Conservation (phyloP, 2,888 invertebrate species). For the Tipula helvola region DNA sequence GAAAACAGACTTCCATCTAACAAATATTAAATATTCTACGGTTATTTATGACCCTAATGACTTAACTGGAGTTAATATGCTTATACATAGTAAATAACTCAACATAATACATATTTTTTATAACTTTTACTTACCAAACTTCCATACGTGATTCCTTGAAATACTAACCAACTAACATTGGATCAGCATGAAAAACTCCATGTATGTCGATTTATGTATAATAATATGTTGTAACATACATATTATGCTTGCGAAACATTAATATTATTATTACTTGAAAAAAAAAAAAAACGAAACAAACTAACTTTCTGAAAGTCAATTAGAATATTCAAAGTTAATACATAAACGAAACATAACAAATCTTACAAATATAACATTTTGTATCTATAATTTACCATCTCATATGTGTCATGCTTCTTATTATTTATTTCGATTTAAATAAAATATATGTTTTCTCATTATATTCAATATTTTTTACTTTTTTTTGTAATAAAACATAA, state of each 20-base stretch:
- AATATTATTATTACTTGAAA: not conserved
- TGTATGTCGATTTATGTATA: not conserved
- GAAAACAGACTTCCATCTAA: no score
- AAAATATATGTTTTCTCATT: not conserved
- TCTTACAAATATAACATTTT: not conserved
- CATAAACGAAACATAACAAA: not conserved
- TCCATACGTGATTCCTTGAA: not conserved
- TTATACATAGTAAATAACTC: not conserved
- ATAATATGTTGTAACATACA: not conserved
- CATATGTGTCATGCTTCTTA: not conserved
- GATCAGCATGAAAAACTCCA: not conserved
- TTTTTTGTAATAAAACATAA: not conserved
- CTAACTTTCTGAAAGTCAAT: not conserved
- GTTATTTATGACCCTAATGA: not conserved
- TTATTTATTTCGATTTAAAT: not conserved
- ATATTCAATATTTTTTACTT: not conserved
- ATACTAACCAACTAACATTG: not conserved
- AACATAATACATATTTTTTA: not conserved
- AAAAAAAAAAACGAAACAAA: not conserved
- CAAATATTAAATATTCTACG: not conserved
- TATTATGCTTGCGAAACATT: not conserved
- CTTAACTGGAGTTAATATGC: not conserved
- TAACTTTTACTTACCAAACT: not conserved
- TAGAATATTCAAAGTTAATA: not conserved
- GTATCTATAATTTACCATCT: slow-evolving; percentile 4